Evolutionary conservation across 2,888 invertebrate genomes (phyloP), one percentile per base, ranked within the genome.

Genomic region (Nipponacmea schrenckii): DNA sequence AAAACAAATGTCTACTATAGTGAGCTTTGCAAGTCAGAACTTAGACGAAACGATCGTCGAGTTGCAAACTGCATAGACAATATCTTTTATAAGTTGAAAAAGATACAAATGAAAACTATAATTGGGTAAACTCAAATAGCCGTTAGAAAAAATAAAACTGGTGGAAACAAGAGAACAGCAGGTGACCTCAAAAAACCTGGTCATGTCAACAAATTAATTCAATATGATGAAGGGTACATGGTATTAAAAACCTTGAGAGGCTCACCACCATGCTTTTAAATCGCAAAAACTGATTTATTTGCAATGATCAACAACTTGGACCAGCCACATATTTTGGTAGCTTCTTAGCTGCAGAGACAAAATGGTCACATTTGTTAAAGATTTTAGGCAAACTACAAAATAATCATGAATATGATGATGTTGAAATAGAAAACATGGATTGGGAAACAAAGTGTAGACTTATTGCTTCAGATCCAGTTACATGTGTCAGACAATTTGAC

Each of bases 381-480:
- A 46, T 46, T 15, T 17, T 46, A 2, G 46, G 46, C 12, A 46
- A 46, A 46, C 14, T 68, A 68, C 77, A 76, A 67, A 74, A 74
- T 66, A 72, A 75, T 10, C n/a, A 45, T 5, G 45, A 70, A 14
- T 50, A 73, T 71, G 62, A 65, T 67, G 64, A 67, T 67, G 68
- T 70, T 24, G 69, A 74, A 14, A 26, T 73, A 2, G 31, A 69
- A 10, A 20, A 50, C 2, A 17, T 77, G 26, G 50, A 70, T 20
- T 80, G 78, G 77, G 26, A 74, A 45, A 73, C 76, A 0, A 78
- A 80, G 68, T 69, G 75, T 65, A 3, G 24, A 7, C 62, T 79
- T 0, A 77, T 83, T 2, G 72, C 71, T 10, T 64, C 75, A 10
- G 75, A 82, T 68, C 83, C 81, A n/a, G 78, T 80, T 3, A 83